Conservation (phyloP, 2,888 invertebrate species). For the Polyploca ridens region DNA sequence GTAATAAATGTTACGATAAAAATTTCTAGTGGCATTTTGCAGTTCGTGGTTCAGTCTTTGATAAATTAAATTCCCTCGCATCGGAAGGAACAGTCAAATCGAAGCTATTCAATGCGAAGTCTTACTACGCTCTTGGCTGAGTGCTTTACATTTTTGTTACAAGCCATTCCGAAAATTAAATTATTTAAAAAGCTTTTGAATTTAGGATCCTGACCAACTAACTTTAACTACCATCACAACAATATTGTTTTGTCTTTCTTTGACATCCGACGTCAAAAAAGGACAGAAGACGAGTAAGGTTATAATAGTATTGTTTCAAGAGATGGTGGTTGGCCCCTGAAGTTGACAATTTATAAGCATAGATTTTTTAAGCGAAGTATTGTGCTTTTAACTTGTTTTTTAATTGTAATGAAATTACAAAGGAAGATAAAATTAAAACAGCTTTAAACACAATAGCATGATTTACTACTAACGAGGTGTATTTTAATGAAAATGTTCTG, state of each 20-base stretch:
- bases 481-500: conserved; percentile 35
- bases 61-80: conserved; percentile 55
- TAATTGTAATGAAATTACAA: too few relatives aligned
- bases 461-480: conserved; percentile 8
- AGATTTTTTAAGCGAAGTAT: too few relatives aligned
- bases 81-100: conserved; percentile 46
- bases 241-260: too few relatives aligned
- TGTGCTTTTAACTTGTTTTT: too few relatives aligned
- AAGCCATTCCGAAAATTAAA: neutral
- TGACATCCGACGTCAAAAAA: too few relatives aligned
- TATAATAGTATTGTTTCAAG: too few relatives aligned
- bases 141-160: neutral
- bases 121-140: conserved; percentile 2
- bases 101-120: conserved; percentile 12
- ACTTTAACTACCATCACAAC: too few relatives aligned
- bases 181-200: neutral
- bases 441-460: neutral
- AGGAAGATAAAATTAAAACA: neutral
- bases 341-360: too few relatives aligned
- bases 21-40: conserved; percentile 45
- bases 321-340: too few relatives aligned
- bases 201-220: too few relatives aligned
- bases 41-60: conserved; percentile 40
- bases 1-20: conserved; percentile 40
- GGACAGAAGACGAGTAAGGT: too few relatives aligned